Evolutionary conservation across 2,113 vertebrate species (phyloP), one percentile per base, ranked within the genome.

Genomic region (Capreolus pygargus): DNA sequence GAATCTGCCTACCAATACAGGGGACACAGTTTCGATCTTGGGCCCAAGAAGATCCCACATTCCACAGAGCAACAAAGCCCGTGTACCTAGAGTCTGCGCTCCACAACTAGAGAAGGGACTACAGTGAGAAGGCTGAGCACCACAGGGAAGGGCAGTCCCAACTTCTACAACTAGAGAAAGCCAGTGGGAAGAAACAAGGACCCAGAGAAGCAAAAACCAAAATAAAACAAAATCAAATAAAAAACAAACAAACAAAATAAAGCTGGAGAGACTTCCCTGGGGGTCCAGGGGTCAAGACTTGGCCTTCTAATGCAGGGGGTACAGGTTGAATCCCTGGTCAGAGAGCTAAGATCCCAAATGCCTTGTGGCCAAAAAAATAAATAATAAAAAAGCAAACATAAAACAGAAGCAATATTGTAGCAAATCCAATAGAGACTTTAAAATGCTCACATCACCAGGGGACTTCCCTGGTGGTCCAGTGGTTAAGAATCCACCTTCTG

Each of bases 91-190:
- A 64, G 60, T 64, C 61, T n/a, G 61, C n/a, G 60, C 60, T 64
- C 30, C 0, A 0, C 30, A 64, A 64, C 1, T 16, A n/a, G 61
- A n/a, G 14, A n/a, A 61, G 61, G 30, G 30, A 64, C 15, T n/a
- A 15, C 30, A 64, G 15, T 8, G 15, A 64, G 30, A 33, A 17
- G 61, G 17, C 14, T n/a, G 61, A 17, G 30, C 61, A n/a, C 15
- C 15, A n/a, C 61, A 17, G 7, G 15, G 30, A n/a, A 64, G 61
- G 30, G 61, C 61, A 64, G 61, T 17, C 30, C 61, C 0, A 0
- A 17, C 61, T 9, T 64, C 61, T 64, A 15, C 61, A n/a, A 8
- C 61, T 64, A n/a, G 61, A 64, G 61, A n/a, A 64, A 64, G 61
- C 30, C 30, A 64, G 15, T 4, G 30, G 30, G 30, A 33, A n/a